Evolutionary conservation across 2,888 invertebrate genomes (phyloP).

Genomic region (Parnassius orleans): DNA sequence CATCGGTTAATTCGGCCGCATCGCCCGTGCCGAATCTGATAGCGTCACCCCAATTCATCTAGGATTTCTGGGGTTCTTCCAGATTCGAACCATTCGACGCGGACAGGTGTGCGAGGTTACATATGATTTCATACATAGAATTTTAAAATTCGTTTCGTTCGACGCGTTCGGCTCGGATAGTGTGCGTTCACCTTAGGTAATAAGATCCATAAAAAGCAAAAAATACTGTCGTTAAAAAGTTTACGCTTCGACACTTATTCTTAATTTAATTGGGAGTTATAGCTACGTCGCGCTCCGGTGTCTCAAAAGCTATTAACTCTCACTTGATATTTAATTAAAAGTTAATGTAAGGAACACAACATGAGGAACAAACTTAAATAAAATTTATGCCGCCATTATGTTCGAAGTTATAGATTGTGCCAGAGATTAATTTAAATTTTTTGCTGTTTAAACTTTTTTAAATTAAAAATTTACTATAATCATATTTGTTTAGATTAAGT

Average conservation of each 20-base stretch:
- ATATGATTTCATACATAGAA: too few relatives aligned
- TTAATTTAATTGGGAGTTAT: slow-evolving; percentile 17
- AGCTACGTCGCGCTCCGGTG: slow-evolving; percentile 2
- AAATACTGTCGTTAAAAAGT: slow-evolving; percentile 5
- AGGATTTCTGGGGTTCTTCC: too few relatives aligned
- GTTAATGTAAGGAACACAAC: neutral
- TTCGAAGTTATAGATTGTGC: slow-evolving; percentile 4
- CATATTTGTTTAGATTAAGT: too few relatives aligned
- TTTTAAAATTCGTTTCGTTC: too few relatives aligned
- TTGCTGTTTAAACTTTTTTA: neutral
- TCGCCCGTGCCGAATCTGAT: too few relatives aligned
- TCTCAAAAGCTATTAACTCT: neutral
- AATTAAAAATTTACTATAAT: neutral
- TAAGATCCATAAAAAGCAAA: neutral
- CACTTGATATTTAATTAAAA: slow-evolving; percentile 7
- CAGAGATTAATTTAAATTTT: slow-evolving; percentile 14
- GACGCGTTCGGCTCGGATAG: too few relatives aligned
- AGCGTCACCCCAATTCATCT: too few relatives aligned
- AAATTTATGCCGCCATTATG: neutral
- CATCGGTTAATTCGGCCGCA: too few relatives aligned
- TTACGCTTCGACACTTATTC: slow-evolving; percentile 19
- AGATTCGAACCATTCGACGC: too few relatives aligned
- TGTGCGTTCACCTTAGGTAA: neutral
- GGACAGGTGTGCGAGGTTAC: too few relatives aligned
- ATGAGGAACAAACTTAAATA: slow-evolving; percentile 1